Percentiles rank a stretch among this genome's conserved stretches.
These are phyloP conservation scores for Hermatobates lingyangjiaoensis DNA, from an alignment of 1,140 invertebrate species.

Conservation along the genomic window DNA sequence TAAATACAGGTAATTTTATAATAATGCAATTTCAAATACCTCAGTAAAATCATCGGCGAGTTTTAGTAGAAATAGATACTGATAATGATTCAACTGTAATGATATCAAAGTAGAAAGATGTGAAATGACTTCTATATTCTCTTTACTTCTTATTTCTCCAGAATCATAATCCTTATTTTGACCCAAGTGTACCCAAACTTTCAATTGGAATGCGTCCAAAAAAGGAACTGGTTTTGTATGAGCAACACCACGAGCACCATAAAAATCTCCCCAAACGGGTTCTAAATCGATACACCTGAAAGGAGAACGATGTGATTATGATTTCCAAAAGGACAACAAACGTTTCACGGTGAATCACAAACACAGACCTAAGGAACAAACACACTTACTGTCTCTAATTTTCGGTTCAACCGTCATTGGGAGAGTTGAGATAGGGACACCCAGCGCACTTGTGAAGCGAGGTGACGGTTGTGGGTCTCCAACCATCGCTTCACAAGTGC, in stretches of 20 bases:
- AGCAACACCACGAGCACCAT: constrained; percentile 51
- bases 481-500: no score
- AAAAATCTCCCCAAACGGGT: constrained; percentile 83
- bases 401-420: no score
- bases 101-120: constrained; percentile 60
- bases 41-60: constrained; percentile 53
- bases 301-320: background rate
- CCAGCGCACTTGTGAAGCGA: no score
- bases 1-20: no score
- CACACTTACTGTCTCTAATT: no score
- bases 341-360: no score
- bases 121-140: constrained; percentile 44
- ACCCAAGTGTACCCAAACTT: constrained; percentile 46
- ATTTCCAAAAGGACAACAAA: no score
- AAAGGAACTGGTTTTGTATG: constrained; percentile 60
- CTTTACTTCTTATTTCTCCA: constrained; percentile 8
- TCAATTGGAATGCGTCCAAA: constrained; percentile 74
- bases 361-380: no score
- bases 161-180: background rate
- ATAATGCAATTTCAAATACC: constrained; percentile 7
- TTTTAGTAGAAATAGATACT: constrained; percentile 71
- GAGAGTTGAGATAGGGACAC: no score
- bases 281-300: constrained; percentile 52
- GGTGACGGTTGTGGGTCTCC: no score
- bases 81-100: constrained; percentile 80